These are phyloP conservation scores for Schizothorax lantsangensis DNA, from an alignment of 2,797 vertebrate species.

Conservation along the genomic window DNA sequence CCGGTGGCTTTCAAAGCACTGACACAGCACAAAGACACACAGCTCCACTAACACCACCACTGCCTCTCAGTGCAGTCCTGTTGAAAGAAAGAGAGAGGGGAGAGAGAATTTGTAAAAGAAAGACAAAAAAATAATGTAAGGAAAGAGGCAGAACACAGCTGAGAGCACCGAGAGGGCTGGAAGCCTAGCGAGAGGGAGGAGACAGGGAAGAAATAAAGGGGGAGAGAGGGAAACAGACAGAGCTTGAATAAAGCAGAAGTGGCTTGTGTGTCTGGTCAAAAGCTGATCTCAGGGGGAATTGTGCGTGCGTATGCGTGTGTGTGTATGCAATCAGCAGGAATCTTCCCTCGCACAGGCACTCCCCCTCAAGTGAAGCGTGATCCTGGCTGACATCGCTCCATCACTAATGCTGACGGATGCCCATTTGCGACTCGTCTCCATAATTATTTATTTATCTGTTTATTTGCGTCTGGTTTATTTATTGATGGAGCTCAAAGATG, in stretches of 20 bases:
- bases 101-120: not conserved
- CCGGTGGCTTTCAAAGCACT: slow-evolving; percentile 45
- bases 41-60: slow-evolving; percentile 38
- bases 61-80: slow-evolving; percentile 12
- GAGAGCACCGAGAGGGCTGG: not conserved
- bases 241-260: slow-evolving; percentile 45
- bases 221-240: slow-evolving; percentile 26
- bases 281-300: slow-evolving; percentile 51
- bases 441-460: slow-evolving; percentile 84
- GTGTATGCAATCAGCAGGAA: slow-evolving; percentile 69
- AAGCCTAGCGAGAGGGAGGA: slow-evolving; percentile 31
- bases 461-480: slow-evolving; percentile 82
- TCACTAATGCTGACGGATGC: slow-evolving; percentile 80
- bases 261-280: slow-evolving; percentile 46
- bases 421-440: slow-evolving; percentile 73
- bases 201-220: slow-evolving; percentile 18
- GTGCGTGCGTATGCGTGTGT: slow-evolving; percentile 29
- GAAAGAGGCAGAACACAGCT: slow-evolving; percentile 25
- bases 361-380: slow-evolving; percentile 72
- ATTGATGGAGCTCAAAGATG: slow-evolving; percentile 77
- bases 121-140: slow-evolving; percentile 29
- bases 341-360: slow-evolving; percentile 62
- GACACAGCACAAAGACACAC: slow-evolving; percentile 44
- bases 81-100: not conserved
- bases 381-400: slow-evolving; percentile 75